phyloP scores from a whole-genome alignment of 1,140 invertebrate species.

The Leptopilina boulardi region DNA sequence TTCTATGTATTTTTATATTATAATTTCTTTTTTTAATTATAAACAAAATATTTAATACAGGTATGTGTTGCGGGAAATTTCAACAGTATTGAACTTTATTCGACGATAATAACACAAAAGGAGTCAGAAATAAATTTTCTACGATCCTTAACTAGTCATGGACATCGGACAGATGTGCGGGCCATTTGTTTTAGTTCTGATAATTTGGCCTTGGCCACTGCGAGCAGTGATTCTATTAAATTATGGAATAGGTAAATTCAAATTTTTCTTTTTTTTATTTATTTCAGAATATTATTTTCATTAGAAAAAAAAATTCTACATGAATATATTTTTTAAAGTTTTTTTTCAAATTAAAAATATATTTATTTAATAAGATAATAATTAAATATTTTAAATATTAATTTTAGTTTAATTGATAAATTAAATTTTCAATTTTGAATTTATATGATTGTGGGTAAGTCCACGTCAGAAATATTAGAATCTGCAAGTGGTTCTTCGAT shows the following conservation, averaged over 20 bases:
- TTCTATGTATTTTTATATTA: background rate
- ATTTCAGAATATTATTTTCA: too few species aligned
- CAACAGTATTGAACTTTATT: slow-evolving; percentile 83
- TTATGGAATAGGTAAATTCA: slow-evolving; percentile 90
- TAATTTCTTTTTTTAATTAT: background rate
- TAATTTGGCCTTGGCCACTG: slow-evolving; percentile 89
- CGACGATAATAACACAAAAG: slow-evolving; percentile 74
- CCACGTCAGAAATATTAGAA: too few species aligned
- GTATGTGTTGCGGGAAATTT: slow-evolving; percentile 78
- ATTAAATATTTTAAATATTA: too few species aligned
- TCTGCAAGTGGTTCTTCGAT: too few species aligned
- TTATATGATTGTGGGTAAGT: background rate
- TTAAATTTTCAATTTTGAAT: too few species aligned
- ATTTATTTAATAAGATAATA: too few species aligned
- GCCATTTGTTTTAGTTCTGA: slow-evolving; percentile 94
- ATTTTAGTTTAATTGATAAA: too few species aligned
- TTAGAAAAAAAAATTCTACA: too few species aligned
- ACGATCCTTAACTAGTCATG: slow-evolving; percentile 75
- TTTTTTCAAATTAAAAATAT: background rate
- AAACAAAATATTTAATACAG: slow-evolving; percentile 55
- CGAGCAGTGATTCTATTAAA: slow-evolving; percentile 91
- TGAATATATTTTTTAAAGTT: too few species aligned
- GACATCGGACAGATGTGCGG: slow-evolving; percentile 93
- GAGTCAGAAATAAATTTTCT: slow-evolving; percentile 76
- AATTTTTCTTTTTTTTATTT: slow-evolving; percentile 31